Evolutionary conservation across 2,888 invertebrate genomes (phyloP).

Genomic region (Sinelater perroti): DNA sequence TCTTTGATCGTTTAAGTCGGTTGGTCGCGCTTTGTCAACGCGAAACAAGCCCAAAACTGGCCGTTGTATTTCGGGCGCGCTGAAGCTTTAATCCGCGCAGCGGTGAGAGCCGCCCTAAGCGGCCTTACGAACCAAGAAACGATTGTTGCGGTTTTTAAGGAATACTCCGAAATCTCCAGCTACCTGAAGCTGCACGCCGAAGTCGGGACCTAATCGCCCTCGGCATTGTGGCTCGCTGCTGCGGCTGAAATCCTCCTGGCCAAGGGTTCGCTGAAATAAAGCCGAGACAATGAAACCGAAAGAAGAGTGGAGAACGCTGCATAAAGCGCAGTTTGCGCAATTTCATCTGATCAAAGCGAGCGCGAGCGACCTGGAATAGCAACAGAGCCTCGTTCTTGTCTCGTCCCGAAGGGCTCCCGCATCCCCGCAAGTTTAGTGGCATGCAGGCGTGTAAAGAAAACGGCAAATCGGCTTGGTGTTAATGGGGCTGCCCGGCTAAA

Average conservation of each 20-base stretch:
- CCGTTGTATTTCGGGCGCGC: slow-evolving; percentile 13
- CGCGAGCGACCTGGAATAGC: too few relatives aligned
- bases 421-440: neutral
- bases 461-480: slow-evolving; percentile 11
- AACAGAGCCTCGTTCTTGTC: too few relatives aligned
- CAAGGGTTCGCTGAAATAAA: too few relatives aligned
- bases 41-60: neutral
- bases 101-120: slow-evolving; percentile 6
- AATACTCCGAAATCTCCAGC: slow-evolving; percentile 12
- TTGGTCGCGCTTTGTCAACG: slow-evolving; percentile 5
- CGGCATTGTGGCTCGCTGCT: neutral
- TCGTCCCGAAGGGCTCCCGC: neutral
- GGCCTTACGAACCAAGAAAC: slow-evolving; percentile 13
- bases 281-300: too few relatives aligned
- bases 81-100: slow-evolving; percentile 18
- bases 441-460: slow-evolving; percentile 14
- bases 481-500: slow-evolving; percentile 17
- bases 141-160: slow-evolving; percentile 18
- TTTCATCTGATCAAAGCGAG: too few relatives aligned
- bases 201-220: slow-evolving; percentile 1
- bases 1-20: too few relatives aligned
- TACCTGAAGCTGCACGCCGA: slow-evolving; percentile 6
- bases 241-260: too few relatives aligned
- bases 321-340: too few relatives aligned
- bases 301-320: too few relatives aligned